phyloP scores from a whole-genome alignment of 2,888 invertebrate species.

The Cerastoderma edule region DNA sequence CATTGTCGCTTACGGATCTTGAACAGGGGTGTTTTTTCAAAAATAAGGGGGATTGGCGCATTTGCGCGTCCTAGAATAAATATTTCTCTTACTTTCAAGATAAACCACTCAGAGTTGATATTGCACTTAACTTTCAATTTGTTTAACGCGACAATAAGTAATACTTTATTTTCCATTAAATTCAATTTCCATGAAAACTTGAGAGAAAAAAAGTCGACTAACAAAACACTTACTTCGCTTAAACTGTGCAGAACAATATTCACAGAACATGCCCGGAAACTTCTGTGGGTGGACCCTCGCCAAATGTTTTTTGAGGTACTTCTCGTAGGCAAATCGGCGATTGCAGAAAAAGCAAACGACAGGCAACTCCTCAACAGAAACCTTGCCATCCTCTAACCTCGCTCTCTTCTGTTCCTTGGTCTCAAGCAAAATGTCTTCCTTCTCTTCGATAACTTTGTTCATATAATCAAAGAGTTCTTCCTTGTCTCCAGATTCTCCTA shows the following conservation, averaged over 20 bases:
- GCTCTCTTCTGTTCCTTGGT: neutral
- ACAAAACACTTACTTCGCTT: constrained; percentile 43
- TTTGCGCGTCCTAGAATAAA: too few relatives aligned
- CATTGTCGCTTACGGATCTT: too few relatives aligned
- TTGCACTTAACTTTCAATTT: too few relatives aligned
- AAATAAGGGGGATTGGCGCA: too few relatives aligned
- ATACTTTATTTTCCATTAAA: too few relatives aligned
- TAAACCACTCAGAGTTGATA: too few relatives aligned
- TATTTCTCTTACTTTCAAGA: too few relatives aligned
- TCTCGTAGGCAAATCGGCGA: constrained; percentile 51
- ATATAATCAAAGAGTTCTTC: neutral
- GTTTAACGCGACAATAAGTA: too few relatives aligned
- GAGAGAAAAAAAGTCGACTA: too few relatives aligned
- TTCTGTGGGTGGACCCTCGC: constrained; percentile 48
- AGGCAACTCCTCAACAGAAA: constrained; percentile 41
- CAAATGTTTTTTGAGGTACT: constrained; percentile 54
- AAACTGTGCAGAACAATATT: constrained; percentile 52
- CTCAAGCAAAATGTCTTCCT: constrained; percentile 3
- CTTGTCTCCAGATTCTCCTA: neutral
- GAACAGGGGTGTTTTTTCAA: too few relatives aligned
- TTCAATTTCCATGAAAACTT: too few relatives aligned
- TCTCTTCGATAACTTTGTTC: neutral
- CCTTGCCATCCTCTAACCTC: constrained; percentile 49
- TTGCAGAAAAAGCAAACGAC: constrained; percentile 48
- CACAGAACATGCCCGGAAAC: constrained; percentile 51